Base-by-base conservation (phyloP, 2,888 invertebrate genomes). In the Drosophila melanosoma region DNA sequence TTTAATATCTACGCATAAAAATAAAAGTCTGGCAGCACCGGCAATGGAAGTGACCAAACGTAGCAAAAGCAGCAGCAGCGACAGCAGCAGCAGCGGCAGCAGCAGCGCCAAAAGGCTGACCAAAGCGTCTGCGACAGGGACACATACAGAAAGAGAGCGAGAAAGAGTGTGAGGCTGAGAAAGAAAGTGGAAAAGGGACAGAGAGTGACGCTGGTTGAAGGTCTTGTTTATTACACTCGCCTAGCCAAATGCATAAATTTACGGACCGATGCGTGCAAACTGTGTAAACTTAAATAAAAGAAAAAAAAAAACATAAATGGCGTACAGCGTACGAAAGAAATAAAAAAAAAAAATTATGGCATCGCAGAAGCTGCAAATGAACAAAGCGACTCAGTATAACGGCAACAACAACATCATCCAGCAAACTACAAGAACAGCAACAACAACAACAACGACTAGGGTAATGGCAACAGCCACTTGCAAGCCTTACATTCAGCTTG, bases 221-320 rank as follows among this genome's bases (percentile, higher is more conserved):
- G 90, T 87, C 90, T 90, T 87, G 90, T 90, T 87, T 87, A 87
- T 87, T 87, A 87, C 87, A 89, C 84, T 90, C 90, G 87, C 88
- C 74, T 90, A 87, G 89, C 87, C 90, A 88, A 87, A 87, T 90
- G 87, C 87, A 87, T 90, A 87, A 87, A 87, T 87, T 87, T 90
- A 90, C 90, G 87, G 90, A 88, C 89, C 87, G 87, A 87, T 87
- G 87, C 87, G 87, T 87, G 90, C 90, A 83, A 88, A 90, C 86
- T 88, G 90, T 87, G 81, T 79, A 79, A 88, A 90, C 77, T 86
- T 79, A 88, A 23, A 23, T 15, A 45, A 20, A 45, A 77, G 45
- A 64, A 74, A 56, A 32, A 66, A 52, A 62, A 56, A n/a, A 23
- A 33, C 29, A 23, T 29, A 29, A 29, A 29, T 29, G 6, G 11